A percentile compares a stretch with the other conserved stretches of the same genome.
These are phyloP conservation scores for Gulo gulo DNA, from an alignment of 2,113 vertebrate genomes.

Conservation along the genomic window DNA sequence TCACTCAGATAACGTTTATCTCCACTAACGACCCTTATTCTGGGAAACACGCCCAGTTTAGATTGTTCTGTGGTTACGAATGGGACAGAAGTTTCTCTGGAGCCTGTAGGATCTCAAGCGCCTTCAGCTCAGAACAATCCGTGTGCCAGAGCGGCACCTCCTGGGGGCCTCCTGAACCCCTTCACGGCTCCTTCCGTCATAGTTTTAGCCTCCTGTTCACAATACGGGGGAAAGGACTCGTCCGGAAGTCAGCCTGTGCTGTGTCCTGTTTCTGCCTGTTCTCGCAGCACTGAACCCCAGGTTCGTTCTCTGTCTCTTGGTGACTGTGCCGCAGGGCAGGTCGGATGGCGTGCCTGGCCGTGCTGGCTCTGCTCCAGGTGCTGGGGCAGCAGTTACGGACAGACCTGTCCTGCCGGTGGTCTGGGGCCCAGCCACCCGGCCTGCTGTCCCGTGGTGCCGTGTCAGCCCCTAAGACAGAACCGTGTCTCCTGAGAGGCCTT, in stretches of 20 bases:
- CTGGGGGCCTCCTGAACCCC: too few species aligned
- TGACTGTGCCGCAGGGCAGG: neutral
- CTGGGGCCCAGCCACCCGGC: neutral
- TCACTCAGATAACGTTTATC: neutral
- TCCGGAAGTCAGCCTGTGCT: neutral
- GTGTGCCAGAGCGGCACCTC: neutral
- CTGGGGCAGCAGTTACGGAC: neutral
- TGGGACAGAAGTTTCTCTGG: neutral
- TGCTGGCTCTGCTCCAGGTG: neutral
- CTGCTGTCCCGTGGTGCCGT: fast-evolving
- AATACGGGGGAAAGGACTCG: neutral
- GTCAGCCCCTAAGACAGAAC: neutral
- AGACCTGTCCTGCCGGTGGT: neutral
- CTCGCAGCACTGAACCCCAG: neutral
- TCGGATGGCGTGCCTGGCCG: neutral
- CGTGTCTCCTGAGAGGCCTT: neutral
- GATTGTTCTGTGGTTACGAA: neutral
- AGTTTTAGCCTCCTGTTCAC: neutral
- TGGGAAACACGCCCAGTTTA: neutral
- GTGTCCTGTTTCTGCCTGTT: neutral
- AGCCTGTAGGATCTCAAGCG: neutral
- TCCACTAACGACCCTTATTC: neutral
- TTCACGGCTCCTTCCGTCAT: neutral
- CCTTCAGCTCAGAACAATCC: neutral
- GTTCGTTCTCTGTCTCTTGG: neutral